Evolutionary conservation across 2,797 vertebrate species (phyloP).

Genomic region (Phrynocephalus guinanensis): DNA sequence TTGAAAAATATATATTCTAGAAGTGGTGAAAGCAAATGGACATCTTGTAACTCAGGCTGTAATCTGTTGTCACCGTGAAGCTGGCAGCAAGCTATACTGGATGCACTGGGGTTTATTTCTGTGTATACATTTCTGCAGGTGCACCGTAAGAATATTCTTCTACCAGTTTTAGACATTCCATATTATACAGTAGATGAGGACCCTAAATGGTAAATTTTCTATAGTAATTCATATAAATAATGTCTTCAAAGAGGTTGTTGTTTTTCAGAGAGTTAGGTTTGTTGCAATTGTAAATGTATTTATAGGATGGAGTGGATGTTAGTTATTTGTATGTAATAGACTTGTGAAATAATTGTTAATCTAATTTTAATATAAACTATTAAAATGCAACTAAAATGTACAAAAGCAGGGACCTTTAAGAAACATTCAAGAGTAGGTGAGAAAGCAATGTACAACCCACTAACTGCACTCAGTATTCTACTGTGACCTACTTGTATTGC

Average conservation of each 20-base stretch:
- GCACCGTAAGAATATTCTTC: not conserved
- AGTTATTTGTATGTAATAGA: not conserved
- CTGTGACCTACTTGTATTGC: not conserved
- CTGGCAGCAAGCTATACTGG: not conserved
- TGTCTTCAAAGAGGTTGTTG: not conserved
- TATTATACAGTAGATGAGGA: not conserved
- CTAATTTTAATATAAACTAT: not conserved
- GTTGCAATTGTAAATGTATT: not conserved
- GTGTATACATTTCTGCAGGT: not conserved
- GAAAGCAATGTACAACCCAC: not conserved
- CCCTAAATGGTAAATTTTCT: not conserved
- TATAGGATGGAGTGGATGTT: not conserved
- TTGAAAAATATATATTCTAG: not conserved
- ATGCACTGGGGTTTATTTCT: not conserved
- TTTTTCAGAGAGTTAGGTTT: no score
- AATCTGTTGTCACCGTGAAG: not conserved
- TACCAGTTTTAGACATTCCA: not conserved
- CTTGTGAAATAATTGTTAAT: accelerated
- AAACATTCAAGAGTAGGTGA: not conserved
- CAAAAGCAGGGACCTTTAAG: not conserved
- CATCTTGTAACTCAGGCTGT: not conserved
- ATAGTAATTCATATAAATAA: no score
- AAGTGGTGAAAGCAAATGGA: not conserved
- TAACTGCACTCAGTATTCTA: not conserved
- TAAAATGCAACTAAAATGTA: accelerated